Conservation (phyloP, 2,113 vertebrate genomes). For the Nothocercus nigrocapillus region DNA sequence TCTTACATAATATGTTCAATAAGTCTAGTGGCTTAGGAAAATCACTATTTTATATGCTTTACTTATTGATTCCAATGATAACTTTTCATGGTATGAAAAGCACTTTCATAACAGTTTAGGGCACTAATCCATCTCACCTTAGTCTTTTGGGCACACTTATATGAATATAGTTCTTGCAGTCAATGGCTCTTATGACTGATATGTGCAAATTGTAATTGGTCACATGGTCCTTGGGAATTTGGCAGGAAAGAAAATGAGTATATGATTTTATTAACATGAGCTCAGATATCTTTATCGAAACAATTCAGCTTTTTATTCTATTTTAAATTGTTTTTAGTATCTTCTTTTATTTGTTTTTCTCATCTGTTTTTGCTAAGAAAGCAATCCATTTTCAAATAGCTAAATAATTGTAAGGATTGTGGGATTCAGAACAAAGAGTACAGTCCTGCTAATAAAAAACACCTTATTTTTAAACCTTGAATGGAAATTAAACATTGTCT, state of each 20-base stretch:
- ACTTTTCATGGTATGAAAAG: not conserved
- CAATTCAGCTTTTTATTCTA: not conserved
- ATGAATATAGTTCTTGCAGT: not conserved
- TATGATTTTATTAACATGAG: not conserved
- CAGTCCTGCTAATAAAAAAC: not conserved
- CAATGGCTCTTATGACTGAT: not conserved
- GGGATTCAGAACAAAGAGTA: not conserved
- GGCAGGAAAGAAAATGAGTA: constrained; percentile 7
- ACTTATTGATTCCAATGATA: not conserved
- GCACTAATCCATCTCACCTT: not conserved
- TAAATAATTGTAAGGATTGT: not conserved
- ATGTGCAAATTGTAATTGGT: not conserved
- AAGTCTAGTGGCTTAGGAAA: not conserved
- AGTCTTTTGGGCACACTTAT: not conserved
- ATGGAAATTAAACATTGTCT: not conserved
- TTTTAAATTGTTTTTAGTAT: not conserved
- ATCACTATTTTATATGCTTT: not conserved
- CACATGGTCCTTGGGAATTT: not conserved
- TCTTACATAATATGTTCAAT: not conserved
- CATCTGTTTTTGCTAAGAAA: not conserved
- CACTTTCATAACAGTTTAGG: not conserved
- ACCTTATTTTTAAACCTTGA: not conserved
- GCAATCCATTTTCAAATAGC: not conserved
- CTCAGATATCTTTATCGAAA: not conserved
- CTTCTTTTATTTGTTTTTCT: not conserved